Conservation (phyloP, 1,140 invertebrate species). For the Halictus rubicundus region DNA sequence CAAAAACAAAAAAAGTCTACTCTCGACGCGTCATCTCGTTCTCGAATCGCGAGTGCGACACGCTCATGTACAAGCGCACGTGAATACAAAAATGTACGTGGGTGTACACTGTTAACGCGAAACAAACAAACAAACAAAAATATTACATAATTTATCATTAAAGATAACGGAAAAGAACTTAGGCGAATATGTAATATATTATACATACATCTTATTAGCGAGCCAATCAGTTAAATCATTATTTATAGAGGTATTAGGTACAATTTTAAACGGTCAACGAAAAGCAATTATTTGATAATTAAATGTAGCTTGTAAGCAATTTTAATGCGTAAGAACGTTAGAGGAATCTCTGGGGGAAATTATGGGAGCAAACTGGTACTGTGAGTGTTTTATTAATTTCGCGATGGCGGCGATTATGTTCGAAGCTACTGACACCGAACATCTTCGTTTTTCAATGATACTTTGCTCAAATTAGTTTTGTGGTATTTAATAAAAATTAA, state of each 20-base stretch:
- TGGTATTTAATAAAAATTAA: no score
- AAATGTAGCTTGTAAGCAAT: slow-evolving; percentile 43
- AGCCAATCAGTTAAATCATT: slow-evolving; percentile 18
- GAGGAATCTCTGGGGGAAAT: not conserved
- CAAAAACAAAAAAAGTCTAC: slow-evolving; percentile 3
- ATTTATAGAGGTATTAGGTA: slow-evolving; percentile 46
- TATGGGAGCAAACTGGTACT: not conserved
- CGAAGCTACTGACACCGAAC: not conserved
- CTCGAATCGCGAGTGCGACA: not conserved
- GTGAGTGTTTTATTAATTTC: not conserved
- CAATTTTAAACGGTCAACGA: slow-evolving; percentile 69
- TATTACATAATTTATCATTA: slow-evolving; percentile 50
- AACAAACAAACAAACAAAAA: slow-evolving; percentile 9
- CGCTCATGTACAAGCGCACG: slow-evolving; percentile 4
- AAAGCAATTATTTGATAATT: slow-evolving; percentile 67
- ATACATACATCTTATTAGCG: slow-evolving; percentile 25
- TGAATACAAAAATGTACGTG: slow-evolving; percentile 1
- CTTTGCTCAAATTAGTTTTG: not conserved
- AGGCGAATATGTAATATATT: slow-evolving; percentile 46
- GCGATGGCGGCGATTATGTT: not conserved
- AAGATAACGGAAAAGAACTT: slow-evolving; percentile 21
- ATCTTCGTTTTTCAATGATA: not conserved
- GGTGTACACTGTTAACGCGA: slow-evolving; percentile 17
- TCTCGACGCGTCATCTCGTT: slow-evolving; percentile 13
- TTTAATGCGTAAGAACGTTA: not conserved